Evolutionary conservation across 2,113 vertebrate species (phyloP), one percentile per base, ranked within the genome.

Genomic region (Hoplias malabaricus): DNA sequence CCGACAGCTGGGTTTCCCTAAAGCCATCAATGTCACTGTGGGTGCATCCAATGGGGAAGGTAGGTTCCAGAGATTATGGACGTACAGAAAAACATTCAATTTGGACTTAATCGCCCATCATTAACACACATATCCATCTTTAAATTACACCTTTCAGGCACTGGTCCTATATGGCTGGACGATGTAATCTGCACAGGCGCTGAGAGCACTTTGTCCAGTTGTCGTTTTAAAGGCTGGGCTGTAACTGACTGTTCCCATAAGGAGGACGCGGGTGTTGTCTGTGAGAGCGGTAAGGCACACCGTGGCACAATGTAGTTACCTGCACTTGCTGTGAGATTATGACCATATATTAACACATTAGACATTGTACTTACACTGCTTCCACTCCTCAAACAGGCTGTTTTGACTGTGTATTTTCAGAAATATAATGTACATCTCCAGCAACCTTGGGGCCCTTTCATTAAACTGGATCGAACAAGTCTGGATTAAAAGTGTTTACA

Each of bases 111-210:
- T 38, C 23, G 5, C 10, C 34, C 36, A 25, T 34, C 21, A 61
- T 14, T 21, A 43, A 21, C 9, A 61, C 9, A 27, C 29, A 33
- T 50, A 3, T 10, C 8, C 27, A 2, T 38, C 3, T 57, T 36
- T 57, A 48, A 9, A 0, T 12, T 12, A 2, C 57, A 5, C 31
- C 5, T 81, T 29, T 2, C 12, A 78, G 93, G 79, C 0, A 54
- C 88, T 69, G 91, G 92, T 25, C 86, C 80, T 0, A 78, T 95
- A 77, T 92, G 93, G 93, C 78, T 95, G 67, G 93, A 95, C 33
- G 91, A 94, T 0, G 33, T 94, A 1, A 16, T 29, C 1, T 95
- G 94, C 73, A 68, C 46, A 0, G 94, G 93, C 21, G 86, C 85
- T 0, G 94, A 95, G 84, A 76, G 25, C 0, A 83, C 85, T 0